Evolutionary conservation across 2,888 invertebrate species (phyloP).

Genomic region (Hemaris fuciformis): DNA sequence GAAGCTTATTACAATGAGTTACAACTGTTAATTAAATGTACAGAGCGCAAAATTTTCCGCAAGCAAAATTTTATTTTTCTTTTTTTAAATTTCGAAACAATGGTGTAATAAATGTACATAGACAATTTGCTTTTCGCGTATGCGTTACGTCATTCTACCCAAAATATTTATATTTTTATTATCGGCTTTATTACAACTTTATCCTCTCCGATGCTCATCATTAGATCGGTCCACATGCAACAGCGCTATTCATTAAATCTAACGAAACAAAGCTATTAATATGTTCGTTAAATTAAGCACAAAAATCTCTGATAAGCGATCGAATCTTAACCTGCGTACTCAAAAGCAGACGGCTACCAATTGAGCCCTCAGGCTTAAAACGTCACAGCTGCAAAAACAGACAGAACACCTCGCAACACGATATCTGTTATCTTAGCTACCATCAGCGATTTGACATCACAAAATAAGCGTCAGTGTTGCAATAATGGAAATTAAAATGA

Average conservation of each 20-base stretch:
- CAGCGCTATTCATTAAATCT: too few relatives aligned
- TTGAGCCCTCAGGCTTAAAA: constrained; percentile 2
- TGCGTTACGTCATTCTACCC: neutral
- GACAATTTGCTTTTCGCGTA: neutral
- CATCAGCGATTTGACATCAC: constrained; percentile 56
- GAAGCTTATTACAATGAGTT: neutral
- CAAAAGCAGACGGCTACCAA: neutral
- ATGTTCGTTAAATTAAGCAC: too few relatives aligned
- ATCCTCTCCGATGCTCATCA: too few relatives aligned
- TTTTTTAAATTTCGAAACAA: neutral
- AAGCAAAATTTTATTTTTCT: neutral
- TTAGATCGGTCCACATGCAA: too few relatives aligned
- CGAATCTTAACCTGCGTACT: too few relatives aligned
- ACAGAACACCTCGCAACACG: constrained; percentile 49
- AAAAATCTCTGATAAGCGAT: too few relatives aligned
- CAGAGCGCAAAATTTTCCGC: neutral
- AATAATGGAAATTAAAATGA: constrained; percentile 67
- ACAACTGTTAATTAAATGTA: neutral
- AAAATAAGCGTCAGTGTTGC: constrained; percentile 42
- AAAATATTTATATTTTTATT: neutral
- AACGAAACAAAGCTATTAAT: too few relatives aligned
- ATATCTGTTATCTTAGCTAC: constrained; percentile 65
- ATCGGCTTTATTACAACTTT: too few relatives aligned
- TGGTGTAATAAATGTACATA: neutral
- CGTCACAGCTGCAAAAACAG: constrained; percentile 22